Conservation (phyloP, 1,140 invertebrate genomes). For the Antheraea pernyi region DNA sequence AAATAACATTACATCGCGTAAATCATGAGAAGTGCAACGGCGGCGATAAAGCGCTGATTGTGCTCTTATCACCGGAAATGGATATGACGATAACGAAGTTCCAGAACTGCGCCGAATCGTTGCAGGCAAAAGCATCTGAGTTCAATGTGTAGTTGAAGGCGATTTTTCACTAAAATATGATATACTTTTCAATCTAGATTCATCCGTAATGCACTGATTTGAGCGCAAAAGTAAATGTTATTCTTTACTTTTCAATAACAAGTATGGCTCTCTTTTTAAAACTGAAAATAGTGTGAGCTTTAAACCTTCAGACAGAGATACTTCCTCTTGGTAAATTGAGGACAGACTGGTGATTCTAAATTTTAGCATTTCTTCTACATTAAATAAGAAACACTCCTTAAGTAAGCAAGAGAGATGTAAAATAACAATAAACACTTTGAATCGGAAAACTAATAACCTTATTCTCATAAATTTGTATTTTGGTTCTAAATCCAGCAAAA, state of each 20-base stretch:
- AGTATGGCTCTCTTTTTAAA: no score
- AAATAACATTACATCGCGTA: not conserved
- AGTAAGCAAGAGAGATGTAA: no score
- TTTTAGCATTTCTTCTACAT: no score
- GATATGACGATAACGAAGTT: constrained; percentile 59
- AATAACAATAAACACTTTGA: no score
- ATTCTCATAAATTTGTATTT: not conserved
- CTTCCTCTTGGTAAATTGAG: no score
- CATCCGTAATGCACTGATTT: no score
- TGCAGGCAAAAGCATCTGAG: not conserved
- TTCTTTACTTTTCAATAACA: no score
- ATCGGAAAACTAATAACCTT: not conserved
- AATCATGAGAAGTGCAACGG: not conserved
- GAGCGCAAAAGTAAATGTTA: no score
- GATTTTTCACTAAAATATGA: not conserved
- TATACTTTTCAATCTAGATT: not conserved
- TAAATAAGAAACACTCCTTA: no score
- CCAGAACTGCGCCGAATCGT: constrained; percentile 10
- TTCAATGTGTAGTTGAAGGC: not conserved
- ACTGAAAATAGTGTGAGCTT: no score
- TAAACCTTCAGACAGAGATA: no score
- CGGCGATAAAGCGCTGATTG: not conserved
- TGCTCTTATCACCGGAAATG: constrained; percentile 55
- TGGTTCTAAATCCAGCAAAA: not conserved
- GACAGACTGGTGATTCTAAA: no score